Evolutionary conservation across 2,113 vertebrate species (phyloP), one percentile per base, ranked within the genome.

Genomic region (Peucedramus taeniatus): DNA sequence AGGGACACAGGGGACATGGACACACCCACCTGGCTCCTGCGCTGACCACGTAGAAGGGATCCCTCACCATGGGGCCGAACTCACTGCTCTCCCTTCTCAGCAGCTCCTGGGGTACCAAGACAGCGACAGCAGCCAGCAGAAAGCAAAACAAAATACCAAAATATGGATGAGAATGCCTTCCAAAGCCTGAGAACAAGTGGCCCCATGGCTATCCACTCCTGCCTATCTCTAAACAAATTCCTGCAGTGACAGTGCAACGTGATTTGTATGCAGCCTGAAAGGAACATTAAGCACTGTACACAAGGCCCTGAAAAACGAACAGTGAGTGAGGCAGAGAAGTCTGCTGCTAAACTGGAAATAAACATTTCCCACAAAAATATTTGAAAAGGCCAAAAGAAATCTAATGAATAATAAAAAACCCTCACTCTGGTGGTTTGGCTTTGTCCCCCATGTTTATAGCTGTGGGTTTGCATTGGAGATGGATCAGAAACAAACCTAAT

Each of bases 61-160:
- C 97, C 95, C 97, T 98, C 93, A 91, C 64, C 66, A 97, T 47
- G 72, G 87, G 89, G 30, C 87, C 89, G n/a, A 98, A 98, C 77
- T 97, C 90, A 60, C 17, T 63, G 54, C 93, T 88, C 24, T 98
- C 98, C 64, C 86, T 97, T 44, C 97, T 89, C 84, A 98, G 80
- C 72, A 98, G 91, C 89, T 98, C 98, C 99, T 99, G 96, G 56
- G 98, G 97, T 6, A 95, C 91, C 87, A 88, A 92, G 69, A 39
- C 42, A 81, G 33, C 1, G 1, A 92, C 78, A 94, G 54, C 89
- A 90, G 59, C 0, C 7, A 70, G 44, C 59, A 63, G 63, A 53
- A 66, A 59, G 28, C 8, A 56, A 33, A 79, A 49, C 44, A 81
- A 78, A 88, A 45, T 6, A 39, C 28, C 60, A 50, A 24, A 78